Percentiles rank a stretch among this genome's conserved stretches.
phyloP scores from a whole-genome alignment of 2,113 vertebrate genomes.

The Phaethon lepturus region DNA sequence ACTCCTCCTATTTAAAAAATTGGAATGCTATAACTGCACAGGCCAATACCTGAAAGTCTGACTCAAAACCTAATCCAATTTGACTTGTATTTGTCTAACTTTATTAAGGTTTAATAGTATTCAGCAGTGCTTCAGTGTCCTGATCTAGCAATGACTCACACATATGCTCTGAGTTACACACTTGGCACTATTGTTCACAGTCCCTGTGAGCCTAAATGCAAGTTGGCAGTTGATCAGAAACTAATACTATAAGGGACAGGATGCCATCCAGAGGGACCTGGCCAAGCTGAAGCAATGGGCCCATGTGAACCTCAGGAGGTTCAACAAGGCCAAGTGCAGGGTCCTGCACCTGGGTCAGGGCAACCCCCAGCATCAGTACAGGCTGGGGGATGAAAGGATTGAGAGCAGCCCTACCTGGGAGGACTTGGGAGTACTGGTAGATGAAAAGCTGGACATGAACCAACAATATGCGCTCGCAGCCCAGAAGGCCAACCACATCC shows the following conservation, averaged over 20 bases:
- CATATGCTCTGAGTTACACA: rapidly evolving
- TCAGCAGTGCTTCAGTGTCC: not conserved
- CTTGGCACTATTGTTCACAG: not conserved
- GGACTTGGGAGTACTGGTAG: not conserved
- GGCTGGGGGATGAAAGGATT: not conserved
- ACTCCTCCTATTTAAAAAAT: not conserved
- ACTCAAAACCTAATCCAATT: not conserved
- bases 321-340: not conserved
- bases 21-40: not conserved
- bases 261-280: not conserved
- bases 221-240: not conserved
- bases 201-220: not conserved
- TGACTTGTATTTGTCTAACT: not conserved
- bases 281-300: not conserved
- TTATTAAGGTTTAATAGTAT: not conserved
- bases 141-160: not conserved
- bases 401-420: not conserved
- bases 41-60: not conserved
- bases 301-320: not conserved
- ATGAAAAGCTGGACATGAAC: not conserved
- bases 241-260: not conserved
- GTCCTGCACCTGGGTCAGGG: not conserved
- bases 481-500: not conserved
- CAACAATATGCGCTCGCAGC: rapidly evolving
- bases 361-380: rapidly evolving